Evolutionary conservation across 2,888 invertebrate species (phyloP).

Genomic region (Cyaniris semiargus): DNA sequence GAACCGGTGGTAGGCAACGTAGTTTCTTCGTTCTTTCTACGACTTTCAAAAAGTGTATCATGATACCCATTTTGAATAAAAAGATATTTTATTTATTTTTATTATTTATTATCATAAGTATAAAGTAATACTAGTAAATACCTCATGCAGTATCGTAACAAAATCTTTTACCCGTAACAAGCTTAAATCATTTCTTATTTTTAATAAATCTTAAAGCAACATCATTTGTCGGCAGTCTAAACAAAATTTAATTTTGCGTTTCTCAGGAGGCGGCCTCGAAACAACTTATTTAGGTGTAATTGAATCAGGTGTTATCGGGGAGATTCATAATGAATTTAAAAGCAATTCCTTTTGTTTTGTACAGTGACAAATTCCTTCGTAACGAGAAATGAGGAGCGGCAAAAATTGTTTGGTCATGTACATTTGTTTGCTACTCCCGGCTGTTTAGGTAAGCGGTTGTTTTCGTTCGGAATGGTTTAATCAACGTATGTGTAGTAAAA

Average conservation of each 20-base stretch:
- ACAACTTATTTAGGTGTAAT: conserved; percentile 46
- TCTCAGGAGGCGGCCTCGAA: conserved; percentile 38
- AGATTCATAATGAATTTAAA: conserved; percentile 45
- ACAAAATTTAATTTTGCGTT: conserved; percentile 46
- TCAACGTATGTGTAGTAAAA: background rate
- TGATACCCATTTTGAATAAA: too few species aligned
- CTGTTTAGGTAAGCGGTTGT: background rate
- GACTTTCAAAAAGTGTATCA: too few species aligned
- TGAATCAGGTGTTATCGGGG: conserved; percentile 48
- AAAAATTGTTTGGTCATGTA: conserved; percentile 17
- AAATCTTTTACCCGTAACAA: background rate
- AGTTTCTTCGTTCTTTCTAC: too few species aligned
- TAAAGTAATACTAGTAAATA: too few species aligned
- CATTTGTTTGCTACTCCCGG: background rate
- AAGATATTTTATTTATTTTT: too few species aligned
- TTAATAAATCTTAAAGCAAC: conserved; percentile 37
- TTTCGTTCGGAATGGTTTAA: conserved; percentile 9
- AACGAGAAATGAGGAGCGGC: conserved; percentile 27
- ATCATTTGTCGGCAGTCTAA: conserved; percentile 40
- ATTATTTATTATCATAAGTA: too few species aligned
- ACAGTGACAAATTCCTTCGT: conserved; percentile 40
- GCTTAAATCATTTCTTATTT: conserved; percentile 34
- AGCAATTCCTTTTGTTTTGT: conserved; percentile 40
- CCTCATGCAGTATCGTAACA: background rate
- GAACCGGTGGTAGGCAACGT: too few species aligned